These are phyloP conservation scores for Akabosia matsudoensis DNA, from an alignment of 1,140 invertebrate species.

Conservation along the genomic window DNA sequence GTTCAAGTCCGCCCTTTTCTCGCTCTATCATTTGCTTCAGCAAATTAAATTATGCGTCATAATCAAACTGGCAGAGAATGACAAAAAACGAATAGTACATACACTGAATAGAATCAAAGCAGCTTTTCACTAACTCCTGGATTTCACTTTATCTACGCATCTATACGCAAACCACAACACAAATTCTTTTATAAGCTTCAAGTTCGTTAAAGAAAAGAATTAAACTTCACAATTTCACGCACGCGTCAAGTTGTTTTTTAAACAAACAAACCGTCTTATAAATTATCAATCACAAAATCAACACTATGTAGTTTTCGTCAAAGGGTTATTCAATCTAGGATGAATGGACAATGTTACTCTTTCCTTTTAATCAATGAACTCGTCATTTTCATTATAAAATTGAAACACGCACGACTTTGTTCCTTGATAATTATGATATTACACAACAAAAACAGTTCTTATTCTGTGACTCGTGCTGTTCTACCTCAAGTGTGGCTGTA, in stretches of 20 bases:
- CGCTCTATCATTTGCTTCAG: conserved; percentile 8
- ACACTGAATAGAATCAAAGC: conserved; percentile 4
- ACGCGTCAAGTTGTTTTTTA: conserved; percentile 4
- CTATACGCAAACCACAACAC: neutral
- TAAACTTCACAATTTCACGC: conserved; percentile 15
- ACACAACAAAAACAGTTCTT: neutral
- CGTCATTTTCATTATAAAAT: neutral
- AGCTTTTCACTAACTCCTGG: neutral
- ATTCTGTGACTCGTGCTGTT: neutral
- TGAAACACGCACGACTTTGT: neutral
- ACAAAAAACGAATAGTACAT: neutral
- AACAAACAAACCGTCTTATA: neutral
- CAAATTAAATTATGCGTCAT: conserved; percentile 17
- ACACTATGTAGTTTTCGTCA: neutral
- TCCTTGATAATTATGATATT: neutral
- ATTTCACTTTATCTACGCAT: neutral
- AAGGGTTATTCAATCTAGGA: neutral
- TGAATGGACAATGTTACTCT: neutral
- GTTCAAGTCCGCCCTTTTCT: neutral
- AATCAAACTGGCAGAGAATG: neutral
- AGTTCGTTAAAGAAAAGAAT: too few species aligned
- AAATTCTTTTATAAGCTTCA: too few species aligned
- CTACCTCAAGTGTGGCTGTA: too few species aligned
- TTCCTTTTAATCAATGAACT: neutral
- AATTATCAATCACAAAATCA: neutral